Conservation (phyloP, 2,113 vertebrate species). For the Lamprologus lemairii region DNA sequence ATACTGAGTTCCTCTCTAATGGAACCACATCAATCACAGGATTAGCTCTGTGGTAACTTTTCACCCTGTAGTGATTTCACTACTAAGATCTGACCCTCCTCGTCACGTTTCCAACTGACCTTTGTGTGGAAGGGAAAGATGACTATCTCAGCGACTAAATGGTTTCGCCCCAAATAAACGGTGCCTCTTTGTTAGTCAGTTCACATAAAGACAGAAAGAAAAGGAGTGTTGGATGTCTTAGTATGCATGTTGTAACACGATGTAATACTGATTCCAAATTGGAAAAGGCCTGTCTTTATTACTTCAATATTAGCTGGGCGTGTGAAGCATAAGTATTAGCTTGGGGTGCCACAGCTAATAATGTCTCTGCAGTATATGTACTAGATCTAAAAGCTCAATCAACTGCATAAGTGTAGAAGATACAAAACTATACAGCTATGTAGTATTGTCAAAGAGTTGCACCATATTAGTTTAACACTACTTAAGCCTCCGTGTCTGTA, state of each 20-base stretch:
- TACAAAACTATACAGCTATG: neutral
- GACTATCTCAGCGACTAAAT: constrained; percentile 5
- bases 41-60: constrained; percentile 28
- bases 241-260: constrained; percentile 41
- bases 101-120: neutral
- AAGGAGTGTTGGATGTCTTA: constrained; percentile 5
- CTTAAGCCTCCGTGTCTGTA: neutral
- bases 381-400: neutral
- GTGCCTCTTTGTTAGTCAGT: constrained; percentile 12
- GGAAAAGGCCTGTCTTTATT: constrained; percentile 40
- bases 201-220: neutral
- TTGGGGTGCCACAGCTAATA: neutral
- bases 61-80: constrained; percentile 14
- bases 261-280: constrained; percentile 48
- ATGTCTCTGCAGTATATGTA: neutral
- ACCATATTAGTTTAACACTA: neutral
- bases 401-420: neutral
- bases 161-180: neutral
- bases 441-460: neutral
- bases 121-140: neutral
- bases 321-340: constrained; percentile 26
- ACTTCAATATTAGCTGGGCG: constrained; percentile 22
- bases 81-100: neutral
- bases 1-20: constrained; percentile 25
- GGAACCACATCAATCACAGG: constrained; percentile 53